Evolutionary conservation across 2,797 vertebrate genomes (phyloP).

Genomic region (Ctenochaetus hawaiiensis): DNA sequence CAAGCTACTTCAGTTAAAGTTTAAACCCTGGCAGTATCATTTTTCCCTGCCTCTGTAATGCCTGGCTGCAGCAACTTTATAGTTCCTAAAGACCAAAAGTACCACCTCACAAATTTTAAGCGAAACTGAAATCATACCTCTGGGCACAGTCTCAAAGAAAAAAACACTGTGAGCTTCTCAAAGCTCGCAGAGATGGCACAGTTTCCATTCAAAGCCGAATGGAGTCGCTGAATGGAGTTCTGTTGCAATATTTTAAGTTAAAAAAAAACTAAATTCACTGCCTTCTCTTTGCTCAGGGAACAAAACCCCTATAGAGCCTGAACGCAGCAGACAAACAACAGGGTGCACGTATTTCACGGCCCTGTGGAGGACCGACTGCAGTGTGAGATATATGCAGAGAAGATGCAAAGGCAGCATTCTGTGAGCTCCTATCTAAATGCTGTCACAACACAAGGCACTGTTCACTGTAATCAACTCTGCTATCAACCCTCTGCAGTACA

Average conservation of each 20-base stretch:
- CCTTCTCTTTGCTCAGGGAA: conserved; percentile 5
- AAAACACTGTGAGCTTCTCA: conserved; percentile 14
- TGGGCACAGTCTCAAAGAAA: conserved; percentile 35
- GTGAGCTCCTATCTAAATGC: conserved; percentile 38
- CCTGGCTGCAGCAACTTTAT: conserved; percentile 23
- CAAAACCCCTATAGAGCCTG: conserved; percentile 5
- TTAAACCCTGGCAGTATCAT: conserved; percentile 19
- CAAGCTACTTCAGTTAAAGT: conserved; percentile 39
- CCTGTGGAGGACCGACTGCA: conserved; percentile 25
- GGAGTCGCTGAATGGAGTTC: conserved; percentile 33
- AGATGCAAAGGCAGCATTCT: conserved; percentile 54
- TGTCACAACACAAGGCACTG: conserved; percentile 39
- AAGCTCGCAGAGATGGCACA: conserved; percentile 34
- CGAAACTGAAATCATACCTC: conserved; percentile 43
- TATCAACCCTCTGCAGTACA: conserved; percentile 43
- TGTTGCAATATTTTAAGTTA: conserved; percentile 19
- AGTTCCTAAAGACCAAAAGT: conserved; percentile 30
- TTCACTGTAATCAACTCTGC: conserved; percentile 56
- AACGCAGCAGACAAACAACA: conserved; percentile 22
- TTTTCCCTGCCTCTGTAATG: conserved; percentile 30
- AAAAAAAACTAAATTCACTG: conserved; percentile 12
- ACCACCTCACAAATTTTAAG: conserved; percentile 13
- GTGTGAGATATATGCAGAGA: conserved; percentile 42
- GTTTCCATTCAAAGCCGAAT: conserved; percentile 34
- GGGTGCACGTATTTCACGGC: conserved; percentile 29